Base-by-base conservation (phyloP, 1,140 invertebrate species). In the Brachionus rotundiformis region DNA sequence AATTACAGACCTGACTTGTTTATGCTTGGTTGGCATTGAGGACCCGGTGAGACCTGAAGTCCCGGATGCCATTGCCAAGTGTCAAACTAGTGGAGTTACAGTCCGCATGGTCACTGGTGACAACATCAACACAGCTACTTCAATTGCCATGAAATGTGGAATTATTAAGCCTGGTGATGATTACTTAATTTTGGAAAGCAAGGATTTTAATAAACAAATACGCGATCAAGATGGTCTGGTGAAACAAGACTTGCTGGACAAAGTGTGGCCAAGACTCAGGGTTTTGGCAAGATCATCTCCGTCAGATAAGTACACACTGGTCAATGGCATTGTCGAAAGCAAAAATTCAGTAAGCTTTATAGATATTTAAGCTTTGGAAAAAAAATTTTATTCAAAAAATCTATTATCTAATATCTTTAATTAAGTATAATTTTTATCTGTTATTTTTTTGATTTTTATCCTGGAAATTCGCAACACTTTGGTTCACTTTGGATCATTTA, bases 1-100 rank as follows among this genome's bases (percentile, higher is more conserved):
- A 31, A 94, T 98, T 84, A 92, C 94, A 71, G 92, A 91, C 84
- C 83, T 87, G 80, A 87, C 86, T 10, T 82, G 83, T 54, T 83
- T 87, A 77, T 85, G 84, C 54, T 82, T 87, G 31, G 82, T 86
- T 27, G 86, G 86, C 19, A 87, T 87, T 83, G 86, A 87, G 73
- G 86, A 86, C 83, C 86, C 86, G 7, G 84, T 85, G 25, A 29
- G 81, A 41, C 31, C 27, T 5, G 81, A 81, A 11, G 79, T 81
- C 19, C 79, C 54, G 16, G 79, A 81, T 31, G 79, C 79, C 29
- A 81, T 81, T 31, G 3, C 16, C 23, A 81, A 81, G 41, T 81
- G 79, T 68, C 79, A 81, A 68, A 63, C 33, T 23, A 63, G 54
- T 31, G 79, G 79, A 47, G 79, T 81, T 13, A 61, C 63, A 23